These are phyloP conservation scores for Mylabris phalerata DNA, from an alignment of 1,140 invertebrate species.

Conservation along the genomic window DNA sequence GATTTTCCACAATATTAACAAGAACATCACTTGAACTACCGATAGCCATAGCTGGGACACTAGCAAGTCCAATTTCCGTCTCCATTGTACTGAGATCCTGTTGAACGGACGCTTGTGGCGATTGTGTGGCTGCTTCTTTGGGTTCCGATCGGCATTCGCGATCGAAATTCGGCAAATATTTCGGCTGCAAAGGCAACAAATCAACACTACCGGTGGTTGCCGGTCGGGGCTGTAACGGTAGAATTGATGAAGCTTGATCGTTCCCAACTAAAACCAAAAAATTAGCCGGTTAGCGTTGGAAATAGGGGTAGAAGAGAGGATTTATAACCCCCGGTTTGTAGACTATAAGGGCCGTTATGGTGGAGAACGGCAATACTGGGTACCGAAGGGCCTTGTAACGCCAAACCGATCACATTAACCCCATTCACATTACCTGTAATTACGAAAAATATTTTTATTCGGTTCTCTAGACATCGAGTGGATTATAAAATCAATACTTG, in stretches of 20 bases:
- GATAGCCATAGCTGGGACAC: conserved; percentile 34
- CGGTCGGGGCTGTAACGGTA: conserved; percentile 55
- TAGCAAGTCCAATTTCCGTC: conserved; percentile 24
- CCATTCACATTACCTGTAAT: conserved; percentile 56
- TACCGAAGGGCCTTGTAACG: conserved; percentile 53
- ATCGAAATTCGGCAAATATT: conserved; percentile 45
- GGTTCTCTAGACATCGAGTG: not conserved
- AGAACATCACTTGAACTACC: conserved; percentile 35
- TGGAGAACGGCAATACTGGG: conserved; percentile 39
- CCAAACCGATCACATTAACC: conserved; percentile 62
- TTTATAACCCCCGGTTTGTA: conserved; percentile 6
- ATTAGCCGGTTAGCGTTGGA: not conserved
- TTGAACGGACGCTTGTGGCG: not conserved
- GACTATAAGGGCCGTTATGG: conserved; percentile 37
- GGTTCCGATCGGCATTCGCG: conserved; percentile 33
- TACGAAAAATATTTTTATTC: not conserved
- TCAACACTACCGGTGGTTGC: conserved; percentile 58
- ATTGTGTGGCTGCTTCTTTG: conserved; percentile 19
- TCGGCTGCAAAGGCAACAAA: conserved; percentile 58
- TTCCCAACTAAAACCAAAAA: not conserved
- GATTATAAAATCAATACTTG: not conserved
- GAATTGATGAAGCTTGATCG: not conserved
- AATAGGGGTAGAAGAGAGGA: not conserved
- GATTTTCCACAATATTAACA: conserved; percentile 35
- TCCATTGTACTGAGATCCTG: conserved; percentile 22